A percentile compares a stretch with the other conserved stretches of the same genome.
phyloP scores from a whole-genome alignment of 2,888 invertebrate genomes.

The Tenthredo scrophulariae region DNA sequence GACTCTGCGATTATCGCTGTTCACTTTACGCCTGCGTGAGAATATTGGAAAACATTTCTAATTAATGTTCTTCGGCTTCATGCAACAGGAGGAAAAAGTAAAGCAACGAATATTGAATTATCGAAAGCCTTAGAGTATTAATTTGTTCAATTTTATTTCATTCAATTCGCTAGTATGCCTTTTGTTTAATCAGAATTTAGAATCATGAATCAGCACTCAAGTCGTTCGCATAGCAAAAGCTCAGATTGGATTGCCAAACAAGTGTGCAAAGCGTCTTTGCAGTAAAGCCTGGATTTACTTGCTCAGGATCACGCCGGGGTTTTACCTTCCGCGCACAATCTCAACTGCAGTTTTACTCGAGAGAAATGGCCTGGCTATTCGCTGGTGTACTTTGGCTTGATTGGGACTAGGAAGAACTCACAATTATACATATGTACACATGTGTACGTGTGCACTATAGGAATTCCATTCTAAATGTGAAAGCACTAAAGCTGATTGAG shows the following conservation, averaged over 20 bases:
- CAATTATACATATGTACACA: neutral
- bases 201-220: neutral
- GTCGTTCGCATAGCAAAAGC: neutral
- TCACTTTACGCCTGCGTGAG: too few relatives aligned
- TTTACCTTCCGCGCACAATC: constrained; percentile 17
- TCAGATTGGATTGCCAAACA: neutral
- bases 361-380: neutral
- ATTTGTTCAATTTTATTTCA: too few relatives aligned
- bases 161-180: neutral
- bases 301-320: neutral
- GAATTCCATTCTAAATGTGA: neutral
- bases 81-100: too few relatives aligned
- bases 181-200: neutral
- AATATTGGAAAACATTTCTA: too few relatives aligned
- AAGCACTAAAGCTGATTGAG: neutral
- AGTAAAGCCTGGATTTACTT: neutral
- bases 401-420: neutral
- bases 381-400: constrained; percentile 25
- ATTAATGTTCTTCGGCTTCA: too few relatives aligned
- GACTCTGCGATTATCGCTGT: too few relatives aligned
- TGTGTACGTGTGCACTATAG: too few relatives aligned
- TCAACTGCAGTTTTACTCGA: neutral
- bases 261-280: neutral
- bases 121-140: too few relatives aligned
- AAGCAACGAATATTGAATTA: too few relatives aligned